Evolutionary conservation across 2,113 vertebrate genomes (phyloP), one percentile per base, ranked within the genome.

Genomic region (Pseudorasbora parva): DNA sequence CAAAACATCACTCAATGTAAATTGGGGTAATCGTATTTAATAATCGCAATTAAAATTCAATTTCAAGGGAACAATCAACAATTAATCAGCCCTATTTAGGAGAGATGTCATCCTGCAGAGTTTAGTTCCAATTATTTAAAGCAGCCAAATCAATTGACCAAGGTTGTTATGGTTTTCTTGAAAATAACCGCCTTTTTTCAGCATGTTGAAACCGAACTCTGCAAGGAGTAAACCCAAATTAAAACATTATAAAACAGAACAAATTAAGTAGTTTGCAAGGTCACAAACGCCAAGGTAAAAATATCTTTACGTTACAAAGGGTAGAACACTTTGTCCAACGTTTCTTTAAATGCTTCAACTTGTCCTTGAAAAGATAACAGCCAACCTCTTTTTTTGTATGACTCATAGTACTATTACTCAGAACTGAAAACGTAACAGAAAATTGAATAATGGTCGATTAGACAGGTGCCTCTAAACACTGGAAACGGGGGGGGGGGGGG

Each of bases 391-490:
- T 23, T n/a, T 41, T 12, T 45, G 56, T 41, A 59, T 77, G 51
- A 77, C 74, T 77, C 54, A 77, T 77, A 23, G 12, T 78, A 62
- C 33, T 45, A 78, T 59, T 45, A 54, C 68, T 72, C 25, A 25
- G 25, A 72, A 72, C 21, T 43, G 30, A 81, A 81, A 56, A 51
- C 19, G 23, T 21, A 27, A n/a, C 49, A 73, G 54, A 47, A 74
- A 74, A 82, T 57, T 59, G 69, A 82, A 73, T 47, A 82, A 82
- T 74, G 54, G 69, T 4, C 37, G n/a, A 73, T 82, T 82, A 82
- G 68, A 43, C 62, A 23, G 15, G 51, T 45, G 66, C 80, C 71
- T 33, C 79, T 57, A 71, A 82, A 74, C 19, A 73, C 49, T 10
- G n/a, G 7, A 75, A 30, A 75, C 10, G 7, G 37, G 37, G 37